Evolutionary conservation across 2,888 invertebrate genomes (phyloP), one percentile per base, ranked within the genome.

Genomic region (Drosophila nr. perissopoda): DNA sequence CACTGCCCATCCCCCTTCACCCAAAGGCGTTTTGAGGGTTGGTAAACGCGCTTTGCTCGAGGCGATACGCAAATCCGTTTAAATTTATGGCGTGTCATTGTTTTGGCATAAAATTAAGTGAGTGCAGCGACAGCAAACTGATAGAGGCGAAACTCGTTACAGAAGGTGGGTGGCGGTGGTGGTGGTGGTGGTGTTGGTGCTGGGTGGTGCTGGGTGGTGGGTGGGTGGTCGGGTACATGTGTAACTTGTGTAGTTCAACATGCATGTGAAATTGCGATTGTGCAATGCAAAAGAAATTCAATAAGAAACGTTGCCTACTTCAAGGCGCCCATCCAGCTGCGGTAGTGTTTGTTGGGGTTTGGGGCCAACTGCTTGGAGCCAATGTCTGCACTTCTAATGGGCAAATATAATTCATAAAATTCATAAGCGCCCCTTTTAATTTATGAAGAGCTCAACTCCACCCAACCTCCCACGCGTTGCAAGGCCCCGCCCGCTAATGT

Each of bases 71-170:
- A 87, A 87, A 87, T 87, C 87, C 90, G 90, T 87, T 90, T 78
- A 90, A 87, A 87, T 87, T 87, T 90, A 87, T 87, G 90, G 85
- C 82, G 89, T 87, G 89, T 87, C 87, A 87, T 87, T 87, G 87
- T 90, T 87, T 87, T 90, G 87, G 85, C 85, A 90, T 90, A 80
- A 87, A 89, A 89, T 90, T 90, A 86, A 90, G 89, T 90, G 88
- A 89, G 90, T 86, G 76, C 56, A 72, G 53, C 48, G 69, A 13
- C 36, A 49, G 18, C n/a, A 5, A n/a, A 36, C 36, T 36, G 25
- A 57, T 29, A 40, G 29, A 48, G 25, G n/a, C 10, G 40, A 40
- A n/a, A n/a, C 10, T 40, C 13, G 57, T 36, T 42, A 33, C 51
- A 1, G 38, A 1, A 31, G 27, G 13, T 18, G 40, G 4, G 8